Conservation (phyloP, 1,140 invertebrate genomes). For the Rhagoletis zephyria region DNA sequence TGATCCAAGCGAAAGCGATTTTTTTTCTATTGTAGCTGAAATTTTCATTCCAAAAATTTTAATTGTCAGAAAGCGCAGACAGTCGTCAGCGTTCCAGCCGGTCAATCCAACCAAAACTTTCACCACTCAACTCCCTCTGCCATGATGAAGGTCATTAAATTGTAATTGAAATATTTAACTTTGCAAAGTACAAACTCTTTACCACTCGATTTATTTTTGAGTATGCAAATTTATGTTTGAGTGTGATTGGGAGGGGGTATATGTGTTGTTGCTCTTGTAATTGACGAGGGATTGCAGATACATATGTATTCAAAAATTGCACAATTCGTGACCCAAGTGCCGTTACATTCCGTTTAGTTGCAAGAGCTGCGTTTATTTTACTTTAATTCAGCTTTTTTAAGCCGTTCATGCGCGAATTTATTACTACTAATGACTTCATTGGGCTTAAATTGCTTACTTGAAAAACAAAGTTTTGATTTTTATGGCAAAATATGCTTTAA, state of each 20-base stretch:
- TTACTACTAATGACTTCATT: neutral
- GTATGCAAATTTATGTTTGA: neutral
- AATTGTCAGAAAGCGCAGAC: slow-evolving; percentile 8
- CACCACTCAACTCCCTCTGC: neutral
- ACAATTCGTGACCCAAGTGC: neutral
- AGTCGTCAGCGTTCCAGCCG: neutral
- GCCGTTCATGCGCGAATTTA: neutral
- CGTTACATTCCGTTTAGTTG: slow-evolving; percentile 30
- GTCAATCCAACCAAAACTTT: neutral
- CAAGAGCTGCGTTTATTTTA: neutral
- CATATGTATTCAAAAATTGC: neutral
- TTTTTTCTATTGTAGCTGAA: neutral
- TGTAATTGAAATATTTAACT: slow-evolving; percentile 52
- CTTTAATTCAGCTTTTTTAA: neutral
- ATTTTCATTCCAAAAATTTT: neutral
- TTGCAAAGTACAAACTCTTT: slow-evolving; percentile 30
- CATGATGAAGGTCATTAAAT: slow-evolving; percentile 45
- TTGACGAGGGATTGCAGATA: neutral
- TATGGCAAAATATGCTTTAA: no score
- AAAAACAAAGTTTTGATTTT: no score
- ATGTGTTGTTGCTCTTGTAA: slow-evolving; percentile 30
- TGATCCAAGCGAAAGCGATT: neutral
- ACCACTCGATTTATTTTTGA: slow-evolving; percentile 26
- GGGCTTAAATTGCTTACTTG: neutral
- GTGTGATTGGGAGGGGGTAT: neutral